Percentiles rank a stretch among this genome's conserved stretches.
phyloP scores from a whole-genome alignment of 1,140 invertebrate genomes.

The Polyergus mexicanus region DNA sequence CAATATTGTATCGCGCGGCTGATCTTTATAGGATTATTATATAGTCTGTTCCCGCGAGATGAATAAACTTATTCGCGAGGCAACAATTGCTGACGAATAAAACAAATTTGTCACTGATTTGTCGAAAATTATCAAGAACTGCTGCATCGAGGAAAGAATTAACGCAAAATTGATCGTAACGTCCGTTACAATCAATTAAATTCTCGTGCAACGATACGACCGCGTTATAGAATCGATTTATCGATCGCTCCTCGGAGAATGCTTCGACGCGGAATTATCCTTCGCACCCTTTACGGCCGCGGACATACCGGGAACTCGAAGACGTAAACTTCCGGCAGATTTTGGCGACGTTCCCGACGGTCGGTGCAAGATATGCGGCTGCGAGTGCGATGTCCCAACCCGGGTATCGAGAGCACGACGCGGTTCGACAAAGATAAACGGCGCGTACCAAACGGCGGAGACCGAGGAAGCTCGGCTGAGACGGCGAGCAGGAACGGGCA shows the following conservation, averaged over 20 bases:
- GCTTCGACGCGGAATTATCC: constrained; percentile 29
- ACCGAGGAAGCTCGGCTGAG: constrained; percentile 29
- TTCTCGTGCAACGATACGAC: neutral
- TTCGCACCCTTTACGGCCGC: constrained; percentile 46
- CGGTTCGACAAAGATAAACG: constrained; percentile 64
- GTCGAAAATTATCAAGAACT: neutral
- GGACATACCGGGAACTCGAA: constrained; percentile 64
- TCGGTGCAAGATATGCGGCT: constrained; percentile 34
- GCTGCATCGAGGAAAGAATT: neutral
- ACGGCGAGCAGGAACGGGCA: constrained; percentile 48
- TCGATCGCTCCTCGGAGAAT: constrained; percentile 3
- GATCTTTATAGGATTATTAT: constrained; percentile 41
- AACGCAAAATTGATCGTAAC: constrained; percentile 24
- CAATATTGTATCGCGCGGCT: neutral
- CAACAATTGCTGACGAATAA: neutral
- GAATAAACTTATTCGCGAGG: neutral
- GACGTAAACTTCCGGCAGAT: constrained; percentile 58
- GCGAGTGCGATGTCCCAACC: constrained; percentile 30
- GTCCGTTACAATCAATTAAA: neutral
- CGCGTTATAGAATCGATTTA: constrained; percentile 35
- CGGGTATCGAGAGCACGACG: constrained; percentile 40
- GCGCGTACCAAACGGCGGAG: constrained; percentile 61
- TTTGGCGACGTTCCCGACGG: constrained; percentile 64
- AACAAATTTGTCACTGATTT: neutral
- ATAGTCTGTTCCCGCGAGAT: neutral